A percentile compares a stretch with the other conserved stretches of the same genome.
phyloP scores from a whole-genome alignment of 2,113 vertebrate species.

The Strix aluco region DNA sequence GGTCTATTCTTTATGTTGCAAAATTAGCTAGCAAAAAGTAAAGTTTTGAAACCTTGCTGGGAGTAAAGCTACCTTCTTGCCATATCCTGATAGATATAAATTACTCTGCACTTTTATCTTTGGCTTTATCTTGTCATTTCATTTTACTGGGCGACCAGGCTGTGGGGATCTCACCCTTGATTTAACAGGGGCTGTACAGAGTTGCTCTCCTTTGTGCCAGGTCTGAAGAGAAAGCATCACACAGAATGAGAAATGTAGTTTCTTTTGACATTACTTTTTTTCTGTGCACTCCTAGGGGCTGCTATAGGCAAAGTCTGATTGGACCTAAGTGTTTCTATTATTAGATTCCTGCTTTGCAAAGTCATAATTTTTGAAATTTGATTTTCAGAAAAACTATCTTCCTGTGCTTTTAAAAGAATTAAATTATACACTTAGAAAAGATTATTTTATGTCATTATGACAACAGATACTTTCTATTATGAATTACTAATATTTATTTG shows the following conservation, averaged over 20 bases:
- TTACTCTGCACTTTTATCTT: neutral
- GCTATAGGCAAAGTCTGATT: neutral
- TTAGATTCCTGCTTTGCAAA: neutral
- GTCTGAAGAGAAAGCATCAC: neutral
- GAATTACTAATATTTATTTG: constrained; percentile 10
- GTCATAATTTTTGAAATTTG: neutral
- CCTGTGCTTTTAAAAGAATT: neutral
- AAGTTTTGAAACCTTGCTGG: neutral
- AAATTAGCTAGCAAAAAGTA: neutral
- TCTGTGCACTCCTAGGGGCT: neutral
- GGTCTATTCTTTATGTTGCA: neutral
- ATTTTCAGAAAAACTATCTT: neutral
- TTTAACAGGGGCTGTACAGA: neutral
- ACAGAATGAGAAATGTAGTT: neutral
- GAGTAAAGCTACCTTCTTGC: neutral
- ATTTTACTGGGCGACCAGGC: neutral
- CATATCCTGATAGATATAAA: neutral
- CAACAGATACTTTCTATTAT: neutral
- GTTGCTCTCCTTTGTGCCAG: neutral
- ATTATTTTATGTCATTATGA: neutral
- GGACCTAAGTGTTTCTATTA: neutral
- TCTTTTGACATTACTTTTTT: neutral
- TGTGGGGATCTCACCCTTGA: neutral
- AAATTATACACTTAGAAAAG: neutral
- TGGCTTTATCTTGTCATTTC: neutral